A percentile compares a stretch with the other conserved stretches of the same genome.
Evolutionary conservation across 2,797 vertebrate genomes (phyloP).

Genomic region (Sebastes variabilis): DNA sequence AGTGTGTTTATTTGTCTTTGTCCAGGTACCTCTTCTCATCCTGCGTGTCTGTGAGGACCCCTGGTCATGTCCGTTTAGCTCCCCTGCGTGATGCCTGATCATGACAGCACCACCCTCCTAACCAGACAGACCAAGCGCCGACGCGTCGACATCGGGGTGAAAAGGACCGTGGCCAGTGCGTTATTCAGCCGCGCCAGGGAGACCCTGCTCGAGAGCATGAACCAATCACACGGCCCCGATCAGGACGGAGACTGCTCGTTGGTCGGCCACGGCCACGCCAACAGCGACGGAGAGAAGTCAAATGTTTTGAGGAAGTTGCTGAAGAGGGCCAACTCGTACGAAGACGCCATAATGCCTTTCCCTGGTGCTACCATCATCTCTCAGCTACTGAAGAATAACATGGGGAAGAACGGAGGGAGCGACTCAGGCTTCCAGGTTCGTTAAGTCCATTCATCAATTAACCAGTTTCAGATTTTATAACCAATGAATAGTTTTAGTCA

Average conservation of each 20-base stretch:
- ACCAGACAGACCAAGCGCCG: conserved; percentile 99
- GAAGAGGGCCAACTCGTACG: conserved; percentile 98
- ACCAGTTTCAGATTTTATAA: background rate
- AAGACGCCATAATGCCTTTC: conserved; percentile 97
- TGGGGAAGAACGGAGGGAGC: conserved; percentile 96
- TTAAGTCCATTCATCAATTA: background rate
- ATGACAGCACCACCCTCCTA: conserved; percentile 98
- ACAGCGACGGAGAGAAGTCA: conserved; percentile 93
- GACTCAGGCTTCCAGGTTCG: conserved; percentile 94
- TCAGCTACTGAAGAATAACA: conserved; percentile 98
- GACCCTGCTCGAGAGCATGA: conserved; percentile 95
- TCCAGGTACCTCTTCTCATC: conserved; percentile 32
- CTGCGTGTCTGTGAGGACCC: conserved; percentile 86
- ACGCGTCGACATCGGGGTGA: conserved; percentile 99
- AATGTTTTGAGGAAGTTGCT: conserved; percentile 98
- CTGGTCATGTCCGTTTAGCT: conserved; percentile 73
- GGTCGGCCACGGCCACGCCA: conserved; percentile 84
- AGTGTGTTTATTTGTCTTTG: background rate
- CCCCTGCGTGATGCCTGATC: conserved; percentile 98
- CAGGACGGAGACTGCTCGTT: conserved; percentile 96
- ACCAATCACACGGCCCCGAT: conserved; percentile 91
- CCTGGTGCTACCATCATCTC: conserved; percentile 98
- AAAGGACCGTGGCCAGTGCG: conserved; percentile 94
- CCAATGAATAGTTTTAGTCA: background rate
- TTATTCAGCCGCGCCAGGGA: conserved; percentile 92